phyloP scores from a whole-genome alignment of 2,113 vertebrate species.

The Geococcyx californianus region DNA sequence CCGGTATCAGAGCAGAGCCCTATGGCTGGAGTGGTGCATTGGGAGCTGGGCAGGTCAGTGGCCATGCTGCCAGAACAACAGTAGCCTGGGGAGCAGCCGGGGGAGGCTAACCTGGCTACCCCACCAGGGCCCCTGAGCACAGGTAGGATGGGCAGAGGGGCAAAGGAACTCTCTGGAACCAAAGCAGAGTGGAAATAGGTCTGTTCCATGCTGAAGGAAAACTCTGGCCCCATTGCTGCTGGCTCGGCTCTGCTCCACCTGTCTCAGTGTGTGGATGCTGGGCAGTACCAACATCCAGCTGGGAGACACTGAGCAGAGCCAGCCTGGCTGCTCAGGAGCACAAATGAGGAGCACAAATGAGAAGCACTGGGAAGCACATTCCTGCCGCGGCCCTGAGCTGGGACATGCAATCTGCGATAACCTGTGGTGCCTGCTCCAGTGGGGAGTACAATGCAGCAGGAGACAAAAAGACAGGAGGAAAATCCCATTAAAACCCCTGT shows the following conservation, averaged over 20 bases:
- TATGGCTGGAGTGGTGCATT: not conserved
- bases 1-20: not conserved
- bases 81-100: not conserved
- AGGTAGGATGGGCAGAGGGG: not conserved
- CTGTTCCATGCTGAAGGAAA: not conserved
- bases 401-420: not conserved
- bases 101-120: not conserved
- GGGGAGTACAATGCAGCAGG: not conserved
- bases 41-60: not conserved
- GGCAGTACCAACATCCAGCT: too few relatives aligned
- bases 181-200: not conserved
- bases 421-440: not conserved
- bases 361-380: not conserved
- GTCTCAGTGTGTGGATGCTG: too few relatives aligned
- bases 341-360: not conserved
- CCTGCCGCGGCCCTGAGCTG: not conserved
- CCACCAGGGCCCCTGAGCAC: not conserved
- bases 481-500: not conserved
- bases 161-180: not conserved
- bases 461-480: not conserved
- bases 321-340: not conserved
- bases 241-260: too few relatives aligned
- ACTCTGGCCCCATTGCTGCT: not conserved
- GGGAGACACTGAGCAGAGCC: not conserved
- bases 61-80: rapidly evolving